Evolutionary conservation across 2,797 vertebrate species (phyloP), one percentile per base, ranked within the genome.

Genomic region (Podargus strigoides): DNA sequence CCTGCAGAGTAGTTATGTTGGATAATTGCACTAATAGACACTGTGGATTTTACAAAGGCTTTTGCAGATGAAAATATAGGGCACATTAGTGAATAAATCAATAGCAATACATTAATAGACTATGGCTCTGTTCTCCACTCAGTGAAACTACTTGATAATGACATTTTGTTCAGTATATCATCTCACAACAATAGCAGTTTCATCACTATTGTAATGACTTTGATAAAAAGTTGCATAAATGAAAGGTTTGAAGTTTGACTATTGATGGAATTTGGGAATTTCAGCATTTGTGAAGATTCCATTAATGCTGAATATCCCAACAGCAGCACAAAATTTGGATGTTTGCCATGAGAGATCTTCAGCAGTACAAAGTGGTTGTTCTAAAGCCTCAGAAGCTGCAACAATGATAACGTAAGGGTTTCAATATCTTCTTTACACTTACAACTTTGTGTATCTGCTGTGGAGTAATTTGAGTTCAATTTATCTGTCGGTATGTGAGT

Each of bases 101-200:
- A 39, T 89, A 79, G 91, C 67, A 83, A 83, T 89, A 50, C 87
- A 44, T 87, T 94, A 94, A 93, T 82, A 90, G 93, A 78, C 60
- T 67, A 42, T 76, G 70, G 19, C 92, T 92, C 47, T 86, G 46
- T 84, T 87, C 93, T 55, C 26, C 59, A 49, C 79, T 93, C 87
- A 60, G 76, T 78, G 68, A 84, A 95, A 85, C 89, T 93, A 85
- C 73, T 88, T 66, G 44, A 85, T 92, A 93, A 92, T 86, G 74
- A 82, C 77, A 44, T 52, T 96, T 96, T 85, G 41, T 96, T 88
- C 66, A 47, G 85, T 52, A 3, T 85, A 87, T 92, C 91, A 74
- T 95, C 80, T 64, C 75, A 92, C 95, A 97, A 97, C 97, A 96
- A 86, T 74, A 73, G 81, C 7, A 2, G 28, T 73, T 86, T 82